phyloP scores from a whole-genome alignment of 2,797 vertebrate species.

The Alfaro cultratus region DNA sequence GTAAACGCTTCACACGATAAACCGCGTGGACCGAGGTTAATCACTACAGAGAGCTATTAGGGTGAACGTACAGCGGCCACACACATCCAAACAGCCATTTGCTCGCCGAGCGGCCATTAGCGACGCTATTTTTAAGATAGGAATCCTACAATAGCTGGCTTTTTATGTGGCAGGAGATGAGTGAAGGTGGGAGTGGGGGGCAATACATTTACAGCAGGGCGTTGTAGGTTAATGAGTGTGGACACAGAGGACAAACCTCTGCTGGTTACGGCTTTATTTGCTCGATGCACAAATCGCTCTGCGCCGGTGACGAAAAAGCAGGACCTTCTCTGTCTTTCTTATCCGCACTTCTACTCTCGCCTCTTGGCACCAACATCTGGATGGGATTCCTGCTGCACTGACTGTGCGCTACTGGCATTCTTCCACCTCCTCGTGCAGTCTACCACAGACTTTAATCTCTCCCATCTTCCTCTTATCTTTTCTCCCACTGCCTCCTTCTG shows the following conservation, averaged over 20 bases:
- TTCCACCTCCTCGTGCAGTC: not conserved
- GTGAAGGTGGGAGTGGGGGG: too few species aligned
- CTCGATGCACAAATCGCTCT: not conserved
- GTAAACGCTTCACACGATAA: conserved; percentile 17
- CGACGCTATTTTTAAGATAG: not conserved
- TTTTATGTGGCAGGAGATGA: conserved; percentile 3
- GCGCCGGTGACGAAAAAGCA: not conserved
- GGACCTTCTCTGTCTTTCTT: not conserved
- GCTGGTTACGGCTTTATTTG: not conserved
- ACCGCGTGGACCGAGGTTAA: not conserved
- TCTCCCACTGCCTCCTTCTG: conserved; percentile 28
- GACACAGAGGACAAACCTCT: not conserved
- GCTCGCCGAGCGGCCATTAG: not conserved
- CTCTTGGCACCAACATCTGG: conserved; percentile 41
- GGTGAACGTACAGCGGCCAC: not conserved
- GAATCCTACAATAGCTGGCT: not conserved
- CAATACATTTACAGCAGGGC: conserved; percentile 3
- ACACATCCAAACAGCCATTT: not conserved
- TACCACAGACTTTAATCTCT: conserved; percentile 20
- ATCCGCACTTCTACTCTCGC: conserved; percentile 16
- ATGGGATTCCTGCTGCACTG: conserved; percentile 34
- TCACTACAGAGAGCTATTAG: conserved; percentile 10
- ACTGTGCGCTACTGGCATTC: conserved; percentile 34
- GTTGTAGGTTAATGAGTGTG: conserved; percentile 5
- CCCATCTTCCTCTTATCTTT: conserved; percentile 53